Evolutionary conservation across 2,888 invertebrate species (phyloP), one percentile per base, ranked within the genome.

Genomic region (Trichogramma dendrolimi): DNA sequence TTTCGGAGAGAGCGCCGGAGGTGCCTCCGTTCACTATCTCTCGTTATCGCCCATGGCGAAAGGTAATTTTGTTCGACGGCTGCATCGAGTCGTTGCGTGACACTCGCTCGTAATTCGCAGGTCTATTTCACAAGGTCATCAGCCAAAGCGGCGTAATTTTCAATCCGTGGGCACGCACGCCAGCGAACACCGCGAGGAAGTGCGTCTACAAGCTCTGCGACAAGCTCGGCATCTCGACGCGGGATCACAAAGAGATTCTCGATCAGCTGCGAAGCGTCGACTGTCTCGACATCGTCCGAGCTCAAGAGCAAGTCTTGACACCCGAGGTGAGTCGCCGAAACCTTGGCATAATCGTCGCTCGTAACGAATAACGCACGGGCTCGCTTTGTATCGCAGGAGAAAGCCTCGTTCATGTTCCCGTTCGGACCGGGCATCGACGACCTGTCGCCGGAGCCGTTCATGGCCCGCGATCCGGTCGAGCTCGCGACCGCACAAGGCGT

Each of bases 81-180:
- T n/a, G 11, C 14, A 38, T n/a, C 11, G 40, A 46, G 53, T 43
- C 43, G 11, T 42, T 51, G 10, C 41, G 6, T 8, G 2, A 6
- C 51, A 14, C 55, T 48, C 42, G n/a, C 27, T 42, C 5, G 4
- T 52, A 6, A 55, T 48, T 65, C 64, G 8, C 52, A 77, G 77
- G 76, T 49, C 67, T 77, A 43, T 77, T 73, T 55, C 75, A 77
- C 57, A 77, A 75, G 61, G 75, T 70, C 0, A 76, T 77, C 48
- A 5, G 60, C 0, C 76, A 77, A 59, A 77, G 77, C 52, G 77
- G 76, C 4, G 67, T 66, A 0, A 63, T 56, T 0, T 2, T 63
- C 1, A 74, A 72, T 66, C 68, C 71, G 0, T 75, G 72, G 73
- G 67, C 72, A 5, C 27, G 2, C 38, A 8, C 56, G 11, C 44